A percentile compares a stretch with the other conserved stretches of the same genome.
phyloP scores from a whole-genome alignment of 1,140 invertebrate genomes.

The Luehdorfia chinensis region DNA sequence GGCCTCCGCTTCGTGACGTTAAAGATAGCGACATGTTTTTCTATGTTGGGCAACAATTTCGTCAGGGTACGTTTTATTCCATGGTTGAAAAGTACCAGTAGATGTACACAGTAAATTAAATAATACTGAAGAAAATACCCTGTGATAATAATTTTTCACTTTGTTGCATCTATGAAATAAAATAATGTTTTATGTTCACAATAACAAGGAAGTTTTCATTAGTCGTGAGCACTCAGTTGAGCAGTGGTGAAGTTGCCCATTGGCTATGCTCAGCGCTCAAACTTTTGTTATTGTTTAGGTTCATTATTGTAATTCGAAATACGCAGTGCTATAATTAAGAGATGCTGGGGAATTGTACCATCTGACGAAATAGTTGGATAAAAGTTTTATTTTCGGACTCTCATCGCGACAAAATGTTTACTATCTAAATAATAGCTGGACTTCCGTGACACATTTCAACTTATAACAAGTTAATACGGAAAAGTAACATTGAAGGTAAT shows the following conservation, averaged over 20 bases:
- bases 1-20: conserved; percentile 43
- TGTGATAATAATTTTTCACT: too few relatives aligned
- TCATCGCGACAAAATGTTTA: conserved; percentile 54
- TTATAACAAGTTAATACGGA: conserved; percentile 24
- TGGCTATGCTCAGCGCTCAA: conserved; percentile 56
- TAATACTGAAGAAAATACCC: too few relatives aligned
- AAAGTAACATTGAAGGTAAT: conserved; percentile 28
- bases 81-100: background rate
- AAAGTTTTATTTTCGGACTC: conserved; percentile 61
- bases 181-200: conserved; percentile 52
- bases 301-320: conserved; percentile 75
- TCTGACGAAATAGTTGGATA: conserved; percentile 59
- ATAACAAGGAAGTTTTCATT: conserved; percentile 73
- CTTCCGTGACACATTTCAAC: conserved; percentile 29
- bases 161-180: too few relatives aligned
- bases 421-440: conserved; percentile 55
- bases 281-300: conserved; percentile 75
- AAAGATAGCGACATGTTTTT: conserved; percentile 21
- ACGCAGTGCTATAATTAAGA: conserved; percentile 71
- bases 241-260: conserved; percentile 57
- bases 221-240: conserved; percentile 65
- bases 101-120: too few relatives aligned
- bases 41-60: conserved; percentile 17
- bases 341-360: conserved; percentile 59
- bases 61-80: background rate